These are phyloP conservation scores for Scolanthus callimorphus DNA, from an alignment of 92 coral and sea anemone species.

Conservation along the genomic window DNA sequence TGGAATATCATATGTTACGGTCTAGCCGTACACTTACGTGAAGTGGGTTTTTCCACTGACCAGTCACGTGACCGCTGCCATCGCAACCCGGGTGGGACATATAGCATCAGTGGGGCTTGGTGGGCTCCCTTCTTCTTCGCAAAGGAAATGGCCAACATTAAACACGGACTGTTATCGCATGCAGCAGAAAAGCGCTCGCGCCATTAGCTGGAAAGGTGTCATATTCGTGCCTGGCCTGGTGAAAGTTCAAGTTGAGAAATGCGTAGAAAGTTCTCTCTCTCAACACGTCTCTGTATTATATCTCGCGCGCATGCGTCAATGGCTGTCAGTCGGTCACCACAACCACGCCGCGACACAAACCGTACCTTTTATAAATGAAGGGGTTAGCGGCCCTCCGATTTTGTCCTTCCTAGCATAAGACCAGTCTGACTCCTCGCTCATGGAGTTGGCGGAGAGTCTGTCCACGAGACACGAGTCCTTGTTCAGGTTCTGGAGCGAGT, in stretches of 20 bases:
- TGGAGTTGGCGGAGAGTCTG: constrained; percentile 92
- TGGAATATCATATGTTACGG: no score
- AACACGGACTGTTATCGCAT: no score
- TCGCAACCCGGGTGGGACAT: constrained; percentile 76
- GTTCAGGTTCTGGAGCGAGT: constrained; percentile 92
- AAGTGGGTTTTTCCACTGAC: constrained; percentile 60
- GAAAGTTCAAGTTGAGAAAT: no score
- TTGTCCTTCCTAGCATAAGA: constrained; percentile 84
- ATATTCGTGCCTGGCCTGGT: no score
- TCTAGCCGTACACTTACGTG: constrained; percentile 47
- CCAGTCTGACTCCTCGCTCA: constrained; percentile 99
- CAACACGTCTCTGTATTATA: no score
- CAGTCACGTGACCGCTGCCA: constrained; percentile 64
- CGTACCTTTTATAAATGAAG: no score
- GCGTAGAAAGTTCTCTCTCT: no score
- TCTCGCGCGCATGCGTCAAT: no score
- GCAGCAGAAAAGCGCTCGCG: background rate
- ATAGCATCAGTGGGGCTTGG: constrained; percentile 30
- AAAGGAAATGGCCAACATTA: background rate
- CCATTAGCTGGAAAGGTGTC: background rate
- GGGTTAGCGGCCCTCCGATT: constrained; percentile 2
- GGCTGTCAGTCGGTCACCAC: no score
- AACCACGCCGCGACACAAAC: no score
- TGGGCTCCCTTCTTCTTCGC: constrained; percentile 8
- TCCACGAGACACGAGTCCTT: constrained; percentile 97